Base-by-base conservation (phyloP, 2,113 vertebrate genomes). In the Genyomyrus donnyi region DNA sequence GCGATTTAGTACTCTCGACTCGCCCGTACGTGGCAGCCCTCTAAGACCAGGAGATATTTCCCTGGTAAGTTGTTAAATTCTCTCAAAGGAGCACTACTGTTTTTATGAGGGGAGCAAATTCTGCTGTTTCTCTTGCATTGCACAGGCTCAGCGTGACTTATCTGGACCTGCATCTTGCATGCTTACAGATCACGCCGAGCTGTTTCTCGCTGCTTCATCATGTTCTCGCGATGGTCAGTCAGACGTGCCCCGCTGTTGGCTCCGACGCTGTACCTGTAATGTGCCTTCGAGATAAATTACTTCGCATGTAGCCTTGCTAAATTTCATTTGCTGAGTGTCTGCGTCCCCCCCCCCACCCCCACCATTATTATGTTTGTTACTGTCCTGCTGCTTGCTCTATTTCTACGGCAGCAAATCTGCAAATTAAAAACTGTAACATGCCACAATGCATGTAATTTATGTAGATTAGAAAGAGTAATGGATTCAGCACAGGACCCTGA, bases 391-490 rank as follows among this genome's bases (percentile, higher is more conserved):
- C 70, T 77, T 77, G 70, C 31, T 80, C 74, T 80, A 42, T 80
- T 35, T 80, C 17, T 80, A 19, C 2, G 31, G 74, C 74, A 19
- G 74, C 74, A 42, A 42, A 80, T 80, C 35, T 42, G 74, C 31
- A 80, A 80, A 80, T 80, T 80, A 80, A 80, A 42, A 42, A 39
- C 35, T 7, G 74, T 80, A 80, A 80, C 74, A 80, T 80, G 74
- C 74, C 35, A 80, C 74, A 80, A 80, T 80, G 74, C 74, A 80
- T 80, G 74, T 80, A 80, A 80, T 80, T 80, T 80, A 80, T 80
- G 74, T 80, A 80, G 74, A 80, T 80, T 80, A 80, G 74, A 42
- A 80, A 80, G 74, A 80, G 74, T 39, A 80, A 80, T 80, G 74
- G 66, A 80, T 80, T 80, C 74, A 19, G 74, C 35, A 7, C 35